Base-by-base conservation (phyloP, 1,140 invertebrate species). In the Caenorhabditis remanei region DNA sequence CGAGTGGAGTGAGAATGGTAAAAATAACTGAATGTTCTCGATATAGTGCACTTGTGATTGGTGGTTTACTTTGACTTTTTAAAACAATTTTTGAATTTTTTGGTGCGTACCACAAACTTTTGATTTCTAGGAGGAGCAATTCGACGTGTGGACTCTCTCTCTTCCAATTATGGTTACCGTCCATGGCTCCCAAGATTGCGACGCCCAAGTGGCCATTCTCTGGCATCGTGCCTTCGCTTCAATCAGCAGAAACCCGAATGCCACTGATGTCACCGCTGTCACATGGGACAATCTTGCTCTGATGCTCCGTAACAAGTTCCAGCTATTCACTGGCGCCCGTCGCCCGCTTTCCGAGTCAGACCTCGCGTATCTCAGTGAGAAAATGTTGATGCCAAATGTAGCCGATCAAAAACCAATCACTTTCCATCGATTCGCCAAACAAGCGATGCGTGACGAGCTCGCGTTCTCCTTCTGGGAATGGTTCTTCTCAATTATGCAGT, bases 401-500 rank as follows among this genome's bases (percentile, higher is more conserved):
- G 63, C 85, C 43, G 92, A 92, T 40, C 88, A 90, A 21, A 92
- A 92, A 84, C 91, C 92, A 53, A 92, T 92, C 48, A 91, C 91
- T 16, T 92, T 92, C 65, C 89, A 91, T 65, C 85, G 92, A 61
- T 92, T 92, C 85, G 92, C 92, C 4, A 92, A 92, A 82, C 91
- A 92, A 79, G 41, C 65, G 14, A 87, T 92, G 24, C 85, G 91
- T 2, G 91, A 92, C 24, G 91, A 92, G 32, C 89, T 92, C 7
- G 89, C 84, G 46, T 92, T 92, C 83, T 92, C 92, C 2, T 92
- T 92, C 85, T 92, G 91, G 91, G 92, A 93, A 90, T 92, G 91
- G 91, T 93, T 92, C 83, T 92, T 92, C 87, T 89, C 90, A 24
- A 92, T 92, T 79, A 93, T 92, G 91, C 92, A 93, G 83, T 82